A percentile compares a stretch with the other conserved stretches of the same genome.
These are phyloP conservation scores for Drosophila lacicola DNA, from an alignment of 2,888 invertebrate genomes.

Conservation along the genomic window DNA sequence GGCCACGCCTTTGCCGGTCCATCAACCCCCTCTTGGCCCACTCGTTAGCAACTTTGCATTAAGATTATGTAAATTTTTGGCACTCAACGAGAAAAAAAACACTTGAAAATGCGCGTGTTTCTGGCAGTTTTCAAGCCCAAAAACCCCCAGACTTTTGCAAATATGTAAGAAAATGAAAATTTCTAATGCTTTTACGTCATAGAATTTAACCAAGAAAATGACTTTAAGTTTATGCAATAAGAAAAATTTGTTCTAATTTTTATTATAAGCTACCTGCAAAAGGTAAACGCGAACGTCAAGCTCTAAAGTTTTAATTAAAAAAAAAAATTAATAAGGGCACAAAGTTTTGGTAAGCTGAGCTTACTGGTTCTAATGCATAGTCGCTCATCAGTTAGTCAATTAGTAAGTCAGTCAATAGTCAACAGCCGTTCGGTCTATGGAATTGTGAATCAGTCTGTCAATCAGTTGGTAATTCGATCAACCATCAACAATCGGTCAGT, in stretches of 20 bases:
- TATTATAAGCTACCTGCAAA: slow-evolving; percentile 55
- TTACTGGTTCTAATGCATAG: no score
- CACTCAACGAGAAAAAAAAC: slow-evolving; percentile 36
- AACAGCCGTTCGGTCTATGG: no score
- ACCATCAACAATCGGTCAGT: no score
- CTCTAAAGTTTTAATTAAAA: not conserved
- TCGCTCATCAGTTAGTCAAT: no score
- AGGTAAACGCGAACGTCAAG: slow-evolving; percentile 32
- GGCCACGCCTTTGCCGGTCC: not conserved
- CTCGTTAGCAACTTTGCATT: slow-evolving; percentile 60
- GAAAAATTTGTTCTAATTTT: slow-evolving; percentile 54
- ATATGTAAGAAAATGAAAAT: slow-evolving; percentile 1
- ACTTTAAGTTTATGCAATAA: slow-evolving; percentile 25
- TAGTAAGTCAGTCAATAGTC: no score
- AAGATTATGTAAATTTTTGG: slow-evolving; percentile 76
- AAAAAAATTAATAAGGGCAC: no score
- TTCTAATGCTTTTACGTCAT: slow-evolving; percentile 32
- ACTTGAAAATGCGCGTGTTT: slow-evolving; percentile 74
- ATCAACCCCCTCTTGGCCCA: slow-evolving; percentile 6
- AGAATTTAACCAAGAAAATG: slow-evolving; percentile 37
- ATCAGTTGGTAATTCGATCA: no score
- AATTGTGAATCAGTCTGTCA: no score
- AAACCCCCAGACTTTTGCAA: slow-evolving; percentile 4
- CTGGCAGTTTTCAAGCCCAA: slow-evolving; percentile 63
- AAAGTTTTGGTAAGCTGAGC: no score